Evolutionary conservation across 2,113 vertebrate species (phyloP).

Genomic region (Anguilla rostrata): DNA sequence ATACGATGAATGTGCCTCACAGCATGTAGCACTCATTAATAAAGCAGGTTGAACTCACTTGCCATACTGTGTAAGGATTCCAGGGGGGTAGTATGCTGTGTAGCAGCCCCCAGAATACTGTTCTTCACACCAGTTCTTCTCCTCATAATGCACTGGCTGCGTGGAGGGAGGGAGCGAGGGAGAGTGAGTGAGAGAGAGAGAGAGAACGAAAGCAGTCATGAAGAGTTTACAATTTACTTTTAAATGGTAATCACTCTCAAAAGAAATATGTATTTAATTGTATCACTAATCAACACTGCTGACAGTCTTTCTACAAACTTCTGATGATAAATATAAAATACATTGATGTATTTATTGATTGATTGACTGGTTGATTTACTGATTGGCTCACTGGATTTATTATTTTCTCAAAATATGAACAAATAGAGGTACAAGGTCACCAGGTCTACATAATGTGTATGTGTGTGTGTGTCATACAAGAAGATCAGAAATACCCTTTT

Average conservation of each 20-base stretch:
- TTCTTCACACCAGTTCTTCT: constrained; percentile 98
- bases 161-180: not conserved
- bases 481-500: too few relatives aligned
- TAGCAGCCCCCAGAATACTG: constrained; percentile 97
- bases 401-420: too few relatives aligned
- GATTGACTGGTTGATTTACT: not conserved
- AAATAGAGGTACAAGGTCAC: too few relatives aligned
- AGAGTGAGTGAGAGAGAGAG: not conserved
- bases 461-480: too few relatives aligned
- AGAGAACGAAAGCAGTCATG: not conserved
- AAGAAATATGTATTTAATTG: not conserved
- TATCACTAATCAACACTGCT: too few relatives aligned
- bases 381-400: too few relatives aligned
- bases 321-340: not conserved
- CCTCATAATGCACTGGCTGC: constrained; percentile 94
- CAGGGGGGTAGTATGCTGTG: constrained; percentile 90
- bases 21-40: not conserved
- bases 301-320: not conserved
- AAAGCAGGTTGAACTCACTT: constrained; percentile 65
- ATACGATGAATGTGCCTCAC: not conserved
- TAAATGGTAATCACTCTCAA: not conserved
- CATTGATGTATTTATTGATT: too few relatives aligned
- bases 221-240: not conserved
- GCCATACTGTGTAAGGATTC: constrained; percentile 91
- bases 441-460: too few relatives aligned